A percentile compares a stretch with the other conserved stretches of the same genome.
Conservation (phyloP, 2,113 vertebrate species). For the Ceuthmochares aereus region DNA sequence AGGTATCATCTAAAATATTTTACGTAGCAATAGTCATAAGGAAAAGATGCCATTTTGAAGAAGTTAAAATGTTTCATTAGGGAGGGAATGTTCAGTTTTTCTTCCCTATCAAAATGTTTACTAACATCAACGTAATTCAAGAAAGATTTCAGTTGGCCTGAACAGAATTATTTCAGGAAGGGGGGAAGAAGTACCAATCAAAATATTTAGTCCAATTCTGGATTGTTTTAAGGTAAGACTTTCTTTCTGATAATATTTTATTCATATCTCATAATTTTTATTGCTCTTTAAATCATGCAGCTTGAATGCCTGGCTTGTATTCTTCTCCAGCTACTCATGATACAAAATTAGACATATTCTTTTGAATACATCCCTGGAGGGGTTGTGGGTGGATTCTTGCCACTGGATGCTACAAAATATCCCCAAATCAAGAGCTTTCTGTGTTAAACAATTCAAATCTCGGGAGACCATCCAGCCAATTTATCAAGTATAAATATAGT, state of each 20-base stretch:
- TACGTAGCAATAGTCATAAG: neutral
- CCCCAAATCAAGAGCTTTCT: slow-evolving; percentile 66
- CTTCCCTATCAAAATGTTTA: neutral
- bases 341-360: slow-evolving; percentile 55
- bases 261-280: neutral
- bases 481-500: slow-evolving; percentile 68
- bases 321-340: slow-evolving; percentile 18
- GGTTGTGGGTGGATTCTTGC: slow-evolving; percentile 45
- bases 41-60: neutral
- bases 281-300: slow-evolving; percentile 10
- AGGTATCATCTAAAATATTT: neutral
- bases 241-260: neutral
- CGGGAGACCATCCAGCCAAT: slow-evolving; percentile 52
- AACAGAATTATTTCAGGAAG: neutral
- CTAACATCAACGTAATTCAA: neutral
- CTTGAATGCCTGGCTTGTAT: neutral
- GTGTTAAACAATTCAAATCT: slow-evolving; percentile 68
- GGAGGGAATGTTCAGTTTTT: neutral
- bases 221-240: neutral
- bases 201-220: neutral
- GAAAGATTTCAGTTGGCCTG: neutral
- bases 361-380: slow-evolving; percentile 50
- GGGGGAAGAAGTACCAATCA: neutral
- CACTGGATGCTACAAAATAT: slow-evolving; percentile 63
- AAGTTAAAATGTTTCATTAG: neutral